Base-by-base conservation (phyloP, 2,888 invertebrate species). In the Steinernema scapterisci region DNA sequence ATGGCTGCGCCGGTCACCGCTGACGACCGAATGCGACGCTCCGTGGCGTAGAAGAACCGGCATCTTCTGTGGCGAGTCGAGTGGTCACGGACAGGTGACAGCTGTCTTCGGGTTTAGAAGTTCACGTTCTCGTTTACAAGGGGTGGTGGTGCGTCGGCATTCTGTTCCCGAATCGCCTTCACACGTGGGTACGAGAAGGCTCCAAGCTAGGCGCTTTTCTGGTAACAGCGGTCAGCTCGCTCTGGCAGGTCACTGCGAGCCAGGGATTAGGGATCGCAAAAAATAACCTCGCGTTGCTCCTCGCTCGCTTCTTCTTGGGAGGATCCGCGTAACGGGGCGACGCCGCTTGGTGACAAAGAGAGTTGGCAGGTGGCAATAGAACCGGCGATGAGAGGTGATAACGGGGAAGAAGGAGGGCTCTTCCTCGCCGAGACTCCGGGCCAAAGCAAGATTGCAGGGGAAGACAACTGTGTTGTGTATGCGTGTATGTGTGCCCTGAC, bases 401-500 rank as follows among this genome's bases (percentile, higher is more conserved):
- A 38, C 31, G 63, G 38, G n/a, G 38, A 63, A 27, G 63, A 38
- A 27, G 63, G 38, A 63, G 63, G 6, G 63, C 38, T 63, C 48
- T 48, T 48, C 19, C 31, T 13, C 27, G 27, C 19, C 48, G 48
- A 48, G 48, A 19, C 48, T n/a, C 63, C 63, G 63, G 63, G 63
- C 63, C 63, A n/a, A 63, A 27, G 63, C 63, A 63, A 63, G 38
- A 38, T 38, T 38, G 38, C 38, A 38, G 38, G 38, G 5, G 38
- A 38, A 38, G 63, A 63, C 63, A 63, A 63, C 63, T 63, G 63
- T 63, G 63, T 63, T 63, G 63, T 63, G 63, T 63, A 63, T 63
- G 27, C 63, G 63, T 63, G 63, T 63, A 63, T 63, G 63, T 31
- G 63, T 38, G 63, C 63, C 38, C 63, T 63, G 63, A 63, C 63